Evolutionary conservation across 1,140 invertebrate species (phyloP), one percentile per base, ranked within the genome.

Genomic region (Apis cerana): DNA sequence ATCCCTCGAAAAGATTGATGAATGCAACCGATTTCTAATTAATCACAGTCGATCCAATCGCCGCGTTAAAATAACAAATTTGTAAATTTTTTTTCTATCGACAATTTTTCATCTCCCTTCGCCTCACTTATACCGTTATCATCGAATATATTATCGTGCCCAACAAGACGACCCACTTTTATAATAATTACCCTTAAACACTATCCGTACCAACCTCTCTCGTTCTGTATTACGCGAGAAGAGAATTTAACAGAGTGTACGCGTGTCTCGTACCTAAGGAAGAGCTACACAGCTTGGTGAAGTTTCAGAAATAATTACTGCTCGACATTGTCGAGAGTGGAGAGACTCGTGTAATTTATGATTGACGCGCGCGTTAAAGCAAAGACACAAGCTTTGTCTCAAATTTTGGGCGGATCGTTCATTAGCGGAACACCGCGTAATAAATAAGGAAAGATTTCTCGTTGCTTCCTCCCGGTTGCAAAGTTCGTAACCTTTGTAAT

Each of bases 251-350:
- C 33, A 56, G 48, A 13, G 50, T n/a, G 12, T 15, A 12, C 12
- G 8, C 21, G 19, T 15, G 19, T 11, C 27, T 33, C 52, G 27
- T 48, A 52, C 33, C 75, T 27, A 21, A 58, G 75, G 75, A 52
- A 43, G 4, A 43, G 33, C 33, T 68, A 77, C 64, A 77, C 33
- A 43, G 33, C 75, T 77, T 68, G 9, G 54, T 52, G 21, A 77
- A 77, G 75, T 77, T 77, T 77, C 33, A 69, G 75, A 77, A 77
- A 77, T 77, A 77, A 77, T 77, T 77, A 77, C 48, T 62, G 52
- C 64, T 56, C 75, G 64, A 23, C 64, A 77, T 68, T 77, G 75
- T 77, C 75, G 64, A 43, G 64, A 58, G n/a, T 43, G 48, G 61
- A 27, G 52, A 23, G 52, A 54, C 3, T 21, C 33, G 52, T 77